Evolutionary conservation across 92 coral and sea anemone species (phyloP), one percentile per base, ranked within the genome.

Genomic region (Epizoanthus fatuus): DNA sequence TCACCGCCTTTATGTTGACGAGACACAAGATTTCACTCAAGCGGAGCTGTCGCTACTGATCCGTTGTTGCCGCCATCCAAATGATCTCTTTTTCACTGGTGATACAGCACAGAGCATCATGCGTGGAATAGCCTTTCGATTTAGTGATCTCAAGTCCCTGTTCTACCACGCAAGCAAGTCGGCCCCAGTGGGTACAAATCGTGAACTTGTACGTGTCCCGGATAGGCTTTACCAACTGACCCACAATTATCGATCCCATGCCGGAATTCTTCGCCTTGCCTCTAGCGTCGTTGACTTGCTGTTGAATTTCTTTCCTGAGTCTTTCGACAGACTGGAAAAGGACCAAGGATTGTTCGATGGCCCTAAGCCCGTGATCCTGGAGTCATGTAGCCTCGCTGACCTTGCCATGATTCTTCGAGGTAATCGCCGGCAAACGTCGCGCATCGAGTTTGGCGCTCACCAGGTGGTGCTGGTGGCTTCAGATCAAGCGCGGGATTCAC

Each of bases 41-140:
- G 97, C 99, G 7, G 99, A 97, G 76, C 72, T 97, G 74, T 90
- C 93, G 13, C 75, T 97, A n/a, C 88, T 97, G 19, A 97, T 97
- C 54, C 96, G 95, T 39, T 95, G 98, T 69, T 93, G 98, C 56
- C 97, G 98, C 47, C 81, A 93, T 86, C 99, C 95, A 22, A 93
- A 97, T 69, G 87, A 94, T 29, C 81, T 97, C 59, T 97, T 97
- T 79, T 95, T 97, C 79, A 97, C 99, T 49, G 99, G 99, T 17
- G 99, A 97, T 86, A 97, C 99, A 0, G 99, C 99, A 2, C 99
- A 97, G 76, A 97, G 99, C 74, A 95, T 97, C 72, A 97, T 97
- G 99, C 86, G 98, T 87, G 99, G 99, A 22, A 91, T 97, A 35
- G 98, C 99, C 1, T 95, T 97, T 85, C 96, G 99, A 22, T 97